Conservation (phyloP, 2,888 invertebrate genomes). For the Scaptomyza reducta region DNA sequence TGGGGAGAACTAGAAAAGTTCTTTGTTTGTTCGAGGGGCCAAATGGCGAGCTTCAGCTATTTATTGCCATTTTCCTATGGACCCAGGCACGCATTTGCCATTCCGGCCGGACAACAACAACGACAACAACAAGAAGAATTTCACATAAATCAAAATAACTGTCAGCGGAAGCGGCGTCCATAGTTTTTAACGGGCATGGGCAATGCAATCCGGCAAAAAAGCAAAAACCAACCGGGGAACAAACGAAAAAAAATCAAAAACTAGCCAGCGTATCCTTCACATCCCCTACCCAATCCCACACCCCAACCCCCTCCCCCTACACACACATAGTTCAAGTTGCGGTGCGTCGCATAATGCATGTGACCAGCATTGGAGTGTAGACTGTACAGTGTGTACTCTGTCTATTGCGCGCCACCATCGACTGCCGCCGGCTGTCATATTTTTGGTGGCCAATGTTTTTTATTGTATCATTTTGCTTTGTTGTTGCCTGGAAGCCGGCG, state of each 20-base stretch:
- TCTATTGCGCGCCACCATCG: too few species aligned
- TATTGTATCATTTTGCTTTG: conserved; percentile 13
- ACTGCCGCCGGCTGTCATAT: conserved; percentile 49
- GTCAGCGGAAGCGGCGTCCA: conserved; percentile 79
- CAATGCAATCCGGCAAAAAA: conserved; percentile 25
- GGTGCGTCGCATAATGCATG: conserved; percentile 57
- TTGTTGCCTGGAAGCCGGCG: conserved; percentile 53
- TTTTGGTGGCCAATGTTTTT: conserved; percentile 45
- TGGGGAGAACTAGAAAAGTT: conserved; percentile 57
- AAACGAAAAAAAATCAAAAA: conserved; percentile 35
- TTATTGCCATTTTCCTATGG: conserved; percentile 71
- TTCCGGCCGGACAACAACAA: conserved; percentile 17
- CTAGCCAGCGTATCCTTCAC: conserved; percentile 53
- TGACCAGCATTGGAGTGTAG: conserved; percentile 5
- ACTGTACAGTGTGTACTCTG: conserved; percentile 9
- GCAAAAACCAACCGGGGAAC: neutral
- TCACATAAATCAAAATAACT: conserved; percentile 79
- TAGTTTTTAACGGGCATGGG: conserved; percentile 65
- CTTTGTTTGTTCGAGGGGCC: conserved; percentile 53
- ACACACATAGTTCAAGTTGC: conserved; percentile 48
- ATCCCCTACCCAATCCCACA: neutral
- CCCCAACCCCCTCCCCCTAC: neutral
- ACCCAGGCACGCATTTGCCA: conserved; percentile 56
- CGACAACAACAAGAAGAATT: conserved; percentile 47
- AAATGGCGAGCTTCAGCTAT: conserved; percentile 46